Base-by-base conservation (phyloP, 2,113 vertebrate species). In the Muntiacus reevesi region DNA sequence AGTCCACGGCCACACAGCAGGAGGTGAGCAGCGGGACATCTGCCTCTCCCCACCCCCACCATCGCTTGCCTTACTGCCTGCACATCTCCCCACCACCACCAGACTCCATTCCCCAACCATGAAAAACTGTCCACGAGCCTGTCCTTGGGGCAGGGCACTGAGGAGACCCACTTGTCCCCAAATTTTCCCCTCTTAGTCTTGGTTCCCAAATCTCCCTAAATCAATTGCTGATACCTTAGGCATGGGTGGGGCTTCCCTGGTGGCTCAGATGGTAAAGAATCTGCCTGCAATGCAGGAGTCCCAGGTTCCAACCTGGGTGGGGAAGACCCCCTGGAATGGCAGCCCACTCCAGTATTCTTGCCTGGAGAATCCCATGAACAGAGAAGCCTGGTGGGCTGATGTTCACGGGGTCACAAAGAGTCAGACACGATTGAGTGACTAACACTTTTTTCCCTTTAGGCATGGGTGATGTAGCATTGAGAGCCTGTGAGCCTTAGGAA, bases 241-340 rank as follows among this genome's bases (percentile, higher is more conserved):
- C 5, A 76, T 76, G 36, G 11, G 36, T 76, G 71, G 11, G 36
- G 21, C 71, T 74, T 74, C 67, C 67, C 67, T 25, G 36, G 21
- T 40, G 67, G 21, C 11, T 74, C 71, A 43, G 71, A 76, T 43
- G 36, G 36, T 43, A 76, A 76, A 76, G 71, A 43, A 13, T 43
- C 71, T 76, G 71, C 71, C 71, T 76, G 36, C 23, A 76, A 7
- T 43, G 71, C 71, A 43, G 71, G 36, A 43, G 71, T 27, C 36
- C 12, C 2, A 0, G 11, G 71, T 76, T 76, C 40, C 36, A 43
- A 27, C 2, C 36, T 43, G 71, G 23, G n/a, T 71, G 1, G 0
- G 67, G 67, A 71, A 71, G n/a, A 71, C n/a, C 10, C 36, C 40
- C 40, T 25, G 36, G 36, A 27, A 27, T 27, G 71, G 71, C 71